Evolutionary conservation across 2,888 invertebrate species (phyloP), one percentile per base, ranked within the genome.

Genomic region (Ichneumoninae sp.): DNA sequence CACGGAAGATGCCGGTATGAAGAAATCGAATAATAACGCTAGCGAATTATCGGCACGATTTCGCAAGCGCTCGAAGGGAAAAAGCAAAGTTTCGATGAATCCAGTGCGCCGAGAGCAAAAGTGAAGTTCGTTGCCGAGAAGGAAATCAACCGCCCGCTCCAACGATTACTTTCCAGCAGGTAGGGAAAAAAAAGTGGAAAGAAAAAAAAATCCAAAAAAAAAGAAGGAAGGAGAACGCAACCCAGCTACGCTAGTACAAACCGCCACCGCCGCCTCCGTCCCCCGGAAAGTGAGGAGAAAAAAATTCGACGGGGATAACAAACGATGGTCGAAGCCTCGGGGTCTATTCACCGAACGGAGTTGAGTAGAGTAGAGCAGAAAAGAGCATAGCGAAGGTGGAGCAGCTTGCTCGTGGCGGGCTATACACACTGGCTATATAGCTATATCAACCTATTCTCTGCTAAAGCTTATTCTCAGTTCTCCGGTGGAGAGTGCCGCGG

Each of bases 101-200:
- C 16, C 40, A 63, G 63, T 16, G 65, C 22, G 33, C 2, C 13
- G 65, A 50, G 36, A 75, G 50, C 13, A 66, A 33, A 65, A 75
- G 22, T 65, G 33, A 71, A 71, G 71, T 40, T 22, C 36, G 22
- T 40, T 57, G 22, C 57, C 22, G 54, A 75, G 52, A 69, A 81
- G 60, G 60, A 66, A 81, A 81, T 70, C 63, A 63, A 81, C 76
- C 63, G 75, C 52, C 50, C 26, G 50, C 36, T 70, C 52, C 57
- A 47, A 50, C 69, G 52, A 65, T 69, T 76, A 50, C 75, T 81
- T 57, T 76, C 63, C 57, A 74, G 63, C 68, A 76, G 69, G 70
- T 70, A 52, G 33, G 30, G 70, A 63, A 66, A 68, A 68, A 75
- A 50, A 36, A 3, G 40, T 40, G 10, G 8, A 47, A 16, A 68